Evolutionary conservation across 2,888 invertebrate genomes (phyloP).

Genomic region (Calliphora vomitoria): DNA sequence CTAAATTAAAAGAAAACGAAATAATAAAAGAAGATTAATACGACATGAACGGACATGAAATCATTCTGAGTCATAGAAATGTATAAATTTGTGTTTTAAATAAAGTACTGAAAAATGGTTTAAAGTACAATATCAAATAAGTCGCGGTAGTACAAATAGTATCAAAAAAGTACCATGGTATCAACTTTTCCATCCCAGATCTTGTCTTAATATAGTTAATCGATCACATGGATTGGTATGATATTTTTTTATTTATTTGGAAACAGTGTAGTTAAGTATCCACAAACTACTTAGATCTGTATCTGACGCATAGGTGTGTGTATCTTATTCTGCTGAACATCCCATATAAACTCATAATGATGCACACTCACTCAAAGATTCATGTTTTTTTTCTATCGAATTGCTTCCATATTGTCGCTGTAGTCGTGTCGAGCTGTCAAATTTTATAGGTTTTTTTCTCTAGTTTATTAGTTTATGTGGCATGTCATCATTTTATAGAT

Average conservation of each 20-base stretch:
- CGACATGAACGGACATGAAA: no score
- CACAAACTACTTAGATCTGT: background rate
- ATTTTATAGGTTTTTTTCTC: slow-evolving; percentile 45
- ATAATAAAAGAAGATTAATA: no score
- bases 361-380: background rate
- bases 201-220: no score
- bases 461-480: slow-evolving; percentile 44
- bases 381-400: slow-evolving; percentile 19
- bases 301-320: background rate
- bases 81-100: no score
- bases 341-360: background rate
- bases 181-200: no score
- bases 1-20: no score
- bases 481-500: slow-evolving; percentile 35
- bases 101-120: no score
- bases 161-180: no score
- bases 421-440: slow-evolving; percentile 25
- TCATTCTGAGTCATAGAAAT: no score
- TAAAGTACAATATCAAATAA: no score
- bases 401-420: slow-evolving; percentile 2
- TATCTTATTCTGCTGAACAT: background rate
- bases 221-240: no score
- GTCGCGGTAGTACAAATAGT: no score
- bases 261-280: slow-evolving; percentile 23
- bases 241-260: background rate